Base-by-base conservation (phyloP, 2,797 vertebrate species). In the Anas acuta region DNA sequence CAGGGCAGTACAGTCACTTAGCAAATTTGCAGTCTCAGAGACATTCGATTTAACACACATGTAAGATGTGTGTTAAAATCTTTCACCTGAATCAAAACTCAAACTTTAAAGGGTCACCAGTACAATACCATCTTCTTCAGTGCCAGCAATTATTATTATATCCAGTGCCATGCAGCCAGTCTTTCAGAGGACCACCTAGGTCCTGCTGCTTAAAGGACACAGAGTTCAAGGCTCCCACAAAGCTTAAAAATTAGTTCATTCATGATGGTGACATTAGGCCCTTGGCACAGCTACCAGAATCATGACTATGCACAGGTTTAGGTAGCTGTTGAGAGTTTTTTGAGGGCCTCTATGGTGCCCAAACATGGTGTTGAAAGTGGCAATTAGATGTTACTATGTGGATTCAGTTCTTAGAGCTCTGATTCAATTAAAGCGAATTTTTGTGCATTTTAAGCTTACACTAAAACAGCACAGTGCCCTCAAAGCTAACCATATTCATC, bases 81-180 rank as follows among this genome's bases (percentile, higher is more conserved):
- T 49, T 89, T 4, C 0, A 18, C 53, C 23, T 51, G 70, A 85
- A 72, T 17, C 13, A 67, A 65, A 76, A 13, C 25, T 30, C 25
- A 67, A 47, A 37, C 7, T 14, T 14, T 1, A 0, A 17, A 78
- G 13, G 12, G 17, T 47, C 28, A 51, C 3, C 11, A 43, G 13
- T 23, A 28, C 19, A 47, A 47, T 67, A 8, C n/a, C 4, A 12
- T 47, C 5, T 18, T 43, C 65, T 74, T 35, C 32, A 12, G 5
- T 37, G 7, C 6, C 1, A 2, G 47, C 21, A 9, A 4, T 14
- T 41, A 3, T 33, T 62, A 33, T n/a, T 54, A 6, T 19, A 4
- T 11, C 23, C 30, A 71, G 22, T 57, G 41, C n/a, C 47, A 64
- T 45, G 56, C 18, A 47, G 25, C 2, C 22, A 21, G 6, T 7